Evolutionary conservation across 1,140 invertebrate genomes (phyloP).

Genomic region (Panagrolaimus sp.): DNA sequence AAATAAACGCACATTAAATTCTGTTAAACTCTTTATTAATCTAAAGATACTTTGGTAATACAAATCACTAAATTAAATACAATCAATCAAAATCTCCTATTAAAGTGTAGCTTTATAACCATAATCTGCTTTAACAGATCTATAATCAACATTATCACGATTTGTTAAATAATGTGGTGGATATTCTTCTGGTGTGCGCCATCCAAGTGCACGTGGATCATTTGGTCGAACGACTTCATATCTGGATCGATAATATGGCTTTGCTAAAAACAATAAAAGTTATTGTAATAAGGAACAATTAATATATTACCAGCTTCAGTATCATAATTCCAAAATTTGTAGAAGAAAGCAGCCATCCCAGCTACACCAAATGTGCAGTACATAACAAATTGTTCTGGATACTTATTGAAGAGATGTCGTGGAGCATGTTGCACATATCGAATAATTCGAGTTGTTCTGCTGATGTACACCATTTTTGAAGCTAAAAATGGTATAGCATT

Average conservation of each 20-base stretch:
- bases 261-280: not conserved
- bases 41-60: too few species aligned
- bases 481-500: too few species aligned
- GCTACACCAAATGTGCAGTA: conserved; percentile 36
- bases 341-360: conserved; percentile 18
- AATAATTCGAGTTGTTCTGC: conserved; percentile 2
- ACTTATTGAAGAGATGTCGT: conserved; percentile 31
- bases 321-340: conserved; percentile 30
- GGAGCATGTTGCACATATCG: conserved; percentile 22
- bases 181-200: conserved; percentile 39
- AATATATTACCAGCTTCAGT: conserved; percentile 14
- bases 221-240: conserved; percentile 35
- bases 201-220: conserved; percentile 30
- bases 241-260: conserved; percentile 34
- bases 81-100: too few species aligned
- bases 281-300: not conserved
- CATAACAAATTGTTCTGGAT: conserved; percentile 34
- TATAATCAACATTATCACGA: conserved; percentile 5
- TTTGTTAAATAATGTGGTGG: conserved; percentile 34
- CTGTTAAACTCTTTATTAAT: too few species aligned
- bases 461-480: too few species aligned
- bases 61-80: too few species aligned
- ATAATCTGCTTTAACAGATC: conserved; percentile 9
- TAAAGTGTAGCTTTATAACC: not conserved
- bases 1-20: too few species aligned